Evolutionary conservation across 2,888 invertebrate species (phyloP), one percentile per base, ranked within the genome.

Genomic region (Notocelia uddmanniana): DNA sequence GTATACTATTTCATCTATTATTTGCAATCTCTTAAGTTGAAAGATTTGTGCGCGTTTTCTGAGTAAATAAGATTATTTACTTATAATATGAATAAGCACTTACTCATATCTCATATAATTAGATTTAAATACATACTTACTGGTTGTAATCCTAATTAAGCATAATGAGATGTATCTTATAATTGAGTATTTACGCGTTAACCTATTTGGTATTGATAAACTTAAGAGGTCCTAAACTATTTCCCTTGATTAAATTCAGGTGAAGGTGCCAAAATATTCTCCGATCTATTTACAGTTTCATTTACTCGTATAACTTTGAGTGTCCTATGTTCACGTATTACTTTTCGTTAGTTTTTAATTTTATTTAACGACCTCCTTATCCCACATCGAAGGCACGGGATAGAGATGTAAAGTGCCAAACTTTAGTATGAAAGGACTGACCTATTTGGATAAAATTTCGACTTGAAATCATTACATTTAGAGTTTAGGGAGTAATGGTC

Each of bases 391-490:
- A 74, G 82, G 84, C 83, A 84, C 80, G 83, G 87, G 88, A 83
- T 81, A 83, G 85, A 86, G 89, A 91, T 79, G 89, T 77, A 77
- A 68, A 79, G 86, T 89, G 89, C 88, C 88, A 87, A 87, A 83
- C 77, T 57, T 72, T 76, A 73, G 80, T 73, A 72, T 73, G 72
- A 75, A 69, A 73, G 72, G 48, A 62, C 72, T 72, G 68, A 68
- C 68, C 68, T 48, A 68, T 70, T 60, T 71, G 60, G 67, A 71
- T 71, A 54, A 52, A 19, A 31, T 60, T 48, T 71, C 60, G 71
- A 71, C 52, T 37, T 58, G 50, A 64, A 50, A 70, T 64, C 52
- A 70, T 64, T 52, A 19, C 15, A 50, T 52, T 37, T 55, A 48
- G 60, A 60, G 48, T 57, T 57, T 50, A 69, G 45, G 60, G 13